Percentiles rank a stretch among this genome's conserved stretches.
These are phyloP conservation scores for Chiridota heheva DNA, from an alignment of 35 echinoderm and acorn worm genomes.

Conservation along the genomic window DNA sequence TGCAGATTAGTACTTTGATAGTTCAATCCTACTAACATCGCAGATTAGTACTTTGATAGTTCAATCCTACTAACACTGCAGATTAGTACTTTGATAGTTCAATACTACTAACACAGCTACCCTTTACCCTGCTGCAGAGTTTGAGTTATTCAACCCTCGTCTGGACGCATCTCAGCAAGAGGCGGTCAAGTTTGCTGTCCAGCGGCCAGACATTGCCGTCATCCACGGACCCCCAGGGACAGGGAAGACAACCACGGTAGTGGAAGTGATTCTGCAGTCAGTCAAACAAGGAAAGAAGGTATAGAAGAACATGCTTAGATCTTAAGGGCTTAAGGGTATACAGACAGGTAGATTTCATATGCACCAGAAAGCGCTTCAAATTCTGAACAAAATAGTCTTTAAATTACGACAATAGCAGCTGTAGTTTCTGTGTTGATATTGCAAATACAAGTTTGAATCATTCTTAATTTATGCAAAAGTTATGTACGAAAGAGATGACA, in stretches of 20 bases:
- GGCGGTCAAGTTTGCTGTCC: conserved; percentile 79
- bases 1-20: too few relatives aligned
- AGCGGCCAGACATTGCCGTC: conserved; percentile 81
- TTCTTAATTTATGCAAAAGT: too few relatives aligned
- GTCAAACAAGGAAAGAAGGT: conserved; percentile 86
- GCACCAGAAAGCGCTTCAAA: too few relatives aligned
- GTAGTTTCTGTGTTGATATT: too few relatives aligned
- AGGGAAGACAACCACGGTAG: conserved; percentile 86
- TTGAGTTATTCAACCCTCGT: conserved; percentile 62
- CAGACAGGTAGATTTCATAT: too few relatives aligned
- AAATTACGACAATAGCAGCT: too few relatives aligned
- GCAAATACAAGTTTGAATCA: too few relatives aligned
- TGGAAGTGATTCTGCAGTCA: conserved; percentile 86
- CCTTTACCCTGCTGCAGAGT: conserved; percentile 21
- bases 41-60: too few relatives aligned
- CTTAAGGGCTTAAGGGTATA: too few relatives aligned
- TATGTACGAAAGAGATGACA: too few relatives aligned
- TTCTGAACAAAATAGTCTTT: too few relatives aligned
- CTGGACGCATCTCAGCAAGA: conserved; percentile 84
- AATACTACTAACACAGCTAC: background rate
- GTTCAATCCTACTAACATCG: too few relatives aligned
- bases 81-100: background rate
- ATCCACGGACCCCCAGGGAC: conserved; percentile 97
- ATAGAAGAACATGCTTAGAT: background rate
- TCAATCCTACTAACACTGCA: background rate